phyloP scores from a whole-genome alignment of 2,113 vertebrate genomes.

The Campylomormyrus numenius region DNA sequence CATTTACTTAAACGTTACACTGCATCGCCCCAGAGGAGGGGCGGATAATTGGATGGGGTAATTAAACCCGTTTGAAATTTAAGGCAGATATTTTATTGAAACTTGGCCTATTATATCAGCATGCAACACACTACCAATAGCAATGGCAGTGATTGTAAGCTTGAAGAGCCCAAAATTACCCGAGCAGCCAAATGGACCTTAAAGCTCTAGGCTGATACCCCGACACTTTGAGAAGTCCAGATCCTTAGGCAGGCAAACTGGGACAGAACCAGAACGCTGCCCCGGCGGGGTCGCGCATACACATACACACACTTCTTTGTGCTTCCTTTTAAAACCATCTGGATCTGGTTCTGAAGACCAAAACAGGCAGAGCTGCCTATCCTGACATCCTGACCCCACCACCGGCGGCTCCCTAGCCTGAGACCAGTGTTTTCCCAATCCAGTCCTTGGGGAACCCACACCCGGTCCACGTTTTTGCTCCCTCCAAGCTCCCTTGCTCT shows the following conservation, averaged over 20 bases:
- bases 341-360: not conserved
- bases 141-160: not conserved
- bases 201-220: not conserved
- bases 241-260: not conserved
- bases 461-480: no score
- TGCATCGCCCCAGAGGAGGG: not conserved
- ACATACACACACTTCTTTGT: not conserved
- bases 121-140: not conserved
- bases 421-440: not conserved
- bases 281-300: not conserved
- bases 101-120: not conserved
- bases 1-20: not conserved
- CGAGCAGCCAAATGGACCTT: not conserved
- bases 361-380: not conserved
- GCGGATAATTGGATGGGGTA: not conserved
- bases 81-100: not conserved
- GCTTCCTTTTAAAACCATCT: not conserved
- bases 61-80: slow-evolving; percentile 1
- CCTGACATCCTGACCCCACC: not conserved
- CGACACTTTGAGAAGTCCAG: not conserved
- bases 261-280: not conserved
- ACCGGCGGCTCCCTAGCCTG: not conserved
- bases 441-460: no score
- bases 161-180: not conserved
- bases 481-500: no score